phyloP scores from a whole-genome alignment of 2,888 invertebrate genomes.

The Lepidocyrtoides sp. region DNA sequence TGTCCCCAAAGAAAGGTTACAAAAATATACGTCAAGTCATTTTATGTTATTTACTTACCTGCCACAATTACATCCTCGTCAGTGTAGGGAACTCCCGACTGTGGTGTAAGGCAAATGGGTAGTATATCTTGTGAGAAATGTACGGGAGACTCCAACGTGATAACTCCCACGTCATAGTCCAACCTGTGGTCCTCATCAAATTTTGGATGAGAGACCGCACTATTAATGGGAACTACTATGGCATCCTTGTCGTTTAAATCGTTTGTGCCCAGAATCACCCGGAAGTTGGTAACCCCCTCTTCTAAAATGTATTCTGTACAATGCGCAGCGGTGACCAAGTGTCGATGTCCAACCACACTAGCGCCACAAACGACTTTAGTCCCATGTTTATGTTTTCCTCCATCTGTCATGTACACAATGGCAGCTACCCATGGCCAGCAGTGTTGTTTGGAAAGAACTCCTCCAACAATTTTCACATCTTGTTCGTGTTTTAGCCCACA shows the following conservation, averaged over 20 bases:
- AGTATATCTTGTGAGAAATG: conserved; percentile 59
- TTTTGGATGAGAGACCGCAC: conserved; percentile 70
- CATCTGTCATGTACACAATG: conserved; percentile 68
- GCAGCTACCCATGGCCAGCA: conserved; percentile 84
- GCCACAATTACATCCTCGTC: conserved; percentile 70
- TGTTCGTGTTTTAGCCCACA: conserved; percentile 52
- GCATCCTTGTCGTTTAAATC: conserved; percentile 75
- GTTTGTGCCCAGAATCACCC: conserved; percentile 81
- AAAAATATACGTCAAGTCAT: not conserved
- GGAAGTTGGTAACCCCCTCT: conserved; percentile 71
- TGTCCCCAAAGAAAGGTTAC: conserved; percentile 15
- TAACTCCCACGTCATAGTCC: conserved; percentile 70
- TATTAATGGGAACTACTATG: conserved; percentile 38
- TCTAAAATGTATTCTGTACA: conserved; percentile 74
- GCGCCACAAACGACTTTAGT: conserved; percentile 81
- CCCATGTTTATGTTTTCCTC: not conserved
- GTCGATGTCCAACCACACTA: conserved; percentile 74
- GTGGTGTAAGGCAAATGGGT: conserved; percentile 77
- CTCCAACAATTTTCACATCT: conserved; percentile 82
- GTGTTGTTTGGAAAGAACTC: conserved; percentile 78
- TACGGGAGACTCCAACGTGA: conserved; percentile 56
- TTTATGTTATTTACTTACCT: conserved; percentile 45
- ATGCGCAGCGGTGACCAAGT: conserved; percentile 82
- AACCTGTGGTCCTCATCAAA: conserved; percentile 12
- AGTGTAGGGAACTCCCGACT: conserved; percentile 60